Evolutionary conservation across 2,888 invertebrate genomes (phyloP).

Genomic region (Prosopocoilus inquinatus): DNA sequence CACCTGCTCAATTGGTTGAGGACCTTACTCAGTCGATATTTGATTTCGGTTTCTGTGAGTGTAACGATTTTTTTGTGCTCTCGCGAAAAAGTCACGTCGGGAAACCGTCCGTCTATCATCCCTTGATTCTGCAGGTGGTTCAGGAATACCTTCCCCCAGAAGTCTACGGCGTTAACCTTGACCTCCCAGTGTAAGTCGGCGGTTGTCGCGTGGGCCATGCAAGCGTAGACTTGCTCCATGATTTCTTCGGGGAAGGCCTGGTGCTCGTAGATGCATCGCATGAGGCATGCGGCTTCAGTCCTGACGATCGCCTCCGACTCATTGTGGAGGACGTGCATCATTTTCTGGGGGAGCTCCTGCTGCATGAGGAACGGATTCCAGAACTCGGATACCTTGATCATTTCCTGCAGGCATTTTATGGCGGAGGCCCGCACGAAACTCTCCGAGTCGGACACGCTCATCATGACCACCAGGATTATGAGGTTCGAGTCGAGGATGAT

Average conservation of each 20-base stretch:
- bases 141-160: slow-evolving; percentile 69
- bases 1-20: slow-evolving; percentile 65
- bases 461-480: slow-evolving; percentile 62
- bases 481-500: slow-evolving; percentile 66
- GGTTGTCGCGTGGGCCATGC: slow-evolving; percentile 65
- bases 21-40: slow-evolving; percentile 62
- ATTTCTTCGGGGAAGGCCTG: slow-evolving; percentile 58
- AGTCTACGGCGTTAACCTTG: slow-evolving; percentile 67
- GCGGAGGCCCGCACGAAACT: slow-evolving; percentile 76
- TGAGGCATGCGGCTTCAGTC: slow-evolving; percentile 66
- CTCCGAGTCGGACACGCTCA: slow-evolving; percentile 68
- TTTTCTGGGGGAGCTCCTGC: slow-evolving; percentile 57
- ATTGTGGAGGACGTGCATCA: slow-evolving; percentile 59
- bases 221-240: slow-evolving; percentile 59
- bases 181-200: slow-evolving; percentile 83
- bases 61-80: slow-evolving; percentile 75
- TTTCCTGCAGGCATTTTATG: slow-evolving; percentile 66
- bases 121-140: slow-evolving; percentile 70
- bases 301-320: slow-evolving; percentile 78
- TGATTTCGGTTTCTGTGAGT: slow-evolving; percentile 66
- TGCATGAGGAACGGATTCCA: slow-evolving; percentile 65
- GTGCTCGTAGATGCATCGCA: slow-evolving; percentile 66
- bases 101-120: slow-evolving; percentile 80
- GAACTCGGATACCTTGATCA: slow-evolving; percentile 62
- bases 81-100: slow-evolving; percentile 75